These are phyloP conservation scores for Ectropis grisescens DNA, from an alignment of 1,140 invertebrate species.

Conservation along the genomic window DNA sequence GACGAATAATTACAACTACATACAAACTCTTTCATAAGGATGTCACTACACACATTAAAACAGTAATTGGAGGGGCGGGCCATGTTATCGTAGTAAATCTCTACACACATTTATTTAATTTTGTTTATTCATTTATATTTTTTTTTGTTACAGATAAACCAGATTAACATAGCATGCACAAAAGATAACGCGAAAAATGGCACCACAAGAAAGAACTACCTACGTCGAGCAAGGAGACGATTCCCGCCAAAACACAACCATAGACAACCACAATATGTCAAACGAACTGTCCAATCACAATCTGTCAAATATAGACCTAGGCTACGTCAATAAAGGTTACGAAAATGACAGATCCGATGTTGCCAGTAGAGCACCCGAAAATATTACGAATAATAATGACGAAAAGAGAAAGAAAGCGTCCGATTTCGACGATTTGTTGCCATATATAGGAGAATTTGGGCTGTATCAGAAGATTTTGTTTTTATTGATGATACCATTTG, in stretches of 20 bases:
- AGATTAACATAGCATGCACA: conserved; percentile 34
- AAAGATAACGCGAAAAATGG: conserved; percentile 30
- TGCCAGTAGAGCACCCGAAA: conserved; percentile 16
- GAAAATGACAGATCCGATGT: conserved; percentile 25
- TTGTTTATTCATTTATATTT: too few relatives aligned
- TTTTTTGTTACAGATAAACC: too few relatives aligned
- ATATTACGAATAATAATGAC: conserved; percentile 11
- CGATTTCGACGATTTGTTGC: conserved; percentile 70
- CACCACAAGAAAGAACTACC: conserved; percentile 56
- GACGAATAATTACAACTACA: too few relatives aligned
- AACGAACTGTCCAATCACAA: too few relatives aligned
- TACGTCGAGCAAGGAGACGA: conserved; percentile 39
- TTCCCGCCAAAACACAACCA: conserved; percentile 37
- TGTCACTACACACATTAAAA: too few relatives aligned
- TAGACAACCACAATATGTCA: too few relatives aligned
- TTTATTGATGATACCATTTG: conserved; percentile 87
- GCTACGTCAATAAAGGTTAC: conserved; percentile 47
- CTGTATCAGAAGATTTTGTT: conserved; percentile 90
- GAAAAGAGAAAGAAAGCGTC: conserved; percentile 38
- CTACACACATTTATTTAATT: too few relatives aligned
- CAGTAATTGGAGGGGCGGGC: too few relatives aligned
- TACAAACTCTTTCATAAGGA: too few relatives aligned
- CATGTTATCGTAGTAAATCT: too few relatives aligned
- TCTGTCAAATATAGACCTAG: conserved; percentile 47
- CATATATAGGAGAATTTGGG: conserved; percentile 90